Base-by-base conservation (phyloP, 2,888 invertebrate genomes). In the Ennomos quercinarius region DNA sequence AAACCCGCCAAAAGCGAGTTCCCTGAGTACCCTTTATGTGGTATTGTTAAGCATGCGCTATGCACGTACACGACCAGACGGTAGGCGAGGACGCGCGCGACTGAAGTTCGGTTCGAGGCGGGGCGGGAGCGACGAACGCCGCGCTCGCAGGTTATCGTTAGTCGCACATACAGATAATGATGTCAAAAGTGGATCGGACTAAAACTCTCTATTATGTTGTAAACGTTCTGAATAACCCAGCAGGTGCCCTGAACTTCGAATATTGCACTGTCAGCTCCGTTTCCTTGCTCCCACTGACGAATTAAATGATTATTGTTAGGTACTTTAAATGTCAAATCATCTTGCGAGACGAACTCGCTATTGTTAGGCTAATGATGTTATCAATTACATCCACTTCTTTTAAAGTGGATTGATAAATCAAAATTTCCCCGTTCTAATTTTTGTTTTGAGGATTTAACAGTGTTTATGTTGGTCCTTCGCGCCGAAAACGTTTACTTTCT, bases 111-210 rank as follows among this genome's bases (percentile, higher is more conserved):
- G 57, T 64, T 67, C 70, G 74, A 74, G 73, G 85, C 81, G 84
- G 84, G 88, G 86, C 86, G 87, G 87, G 86, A 76, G 86, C 84
- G 83, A 78, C 83, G 77, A 75, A 76, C 83, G 83, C 80, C 77
- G 80, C 83, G 83, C 83, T 86, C 86, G 86, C 91, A 89, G 90
- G 91, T 91, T 91, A 91, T 91, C 91, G 91, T 87, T 80, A 87
- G 81, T 83, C 85, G 85, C 79, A 85, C 87, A 87, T 83, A 85
- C 86, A 91, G 91, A 92, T 92, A 92, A 91, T 91, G 90, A 92
- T 91, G 91, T 91, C 91, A 91, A 90, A 92, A 91, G 91, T 89
- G 91, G 91, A 91, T 91, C 87, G 87, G 83, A 87, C 91, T 91
- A 91, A 91, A 90, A 86, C 83, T 89, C 87, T 84, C 84, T 86